phyloP scores from a whole-genome alignment of 1,140 invertebrate genomes.

The Zaprionus ornatus region DNA sequence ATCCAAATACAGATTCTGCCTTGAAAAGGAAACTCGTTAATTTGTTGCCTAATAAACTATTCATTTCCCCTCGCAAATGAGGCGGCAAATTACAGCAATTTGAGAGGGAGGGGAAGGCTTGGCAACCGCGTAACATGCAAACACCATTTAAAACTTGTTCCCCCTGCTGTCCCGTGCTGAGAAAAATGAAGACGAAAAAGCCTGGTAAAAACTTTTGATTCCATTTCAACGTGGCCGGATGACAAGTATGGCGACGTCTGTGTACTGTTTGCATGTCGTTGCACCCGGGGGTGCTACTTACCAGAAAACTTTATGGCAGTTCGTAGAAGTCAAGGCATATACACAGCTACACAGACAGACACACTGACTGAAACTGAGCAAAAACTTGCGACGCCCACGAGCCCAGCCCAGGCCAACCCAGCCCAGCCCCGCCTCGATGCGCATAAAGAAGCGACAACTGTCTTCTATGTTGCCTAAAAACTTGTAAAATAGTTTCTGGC shows the following conservation, averaged over 20 bases:
- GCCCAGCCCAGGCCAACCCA: background rate
- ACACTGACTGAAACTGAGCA: slow-evolving; percentile 3
- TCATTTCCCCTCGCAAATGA: slow-evolving; percentile 48
- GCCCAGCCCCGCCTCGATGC: background rate
- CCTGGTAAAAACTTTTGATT: slow-evolving; percentile 66
- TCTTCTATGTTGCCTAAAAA: slow-evolving; percentile 63
- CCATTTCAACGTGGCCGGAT: slow-evolving; percentile 64
- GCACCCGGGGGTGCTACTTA: slow-evolving; percentile 69
- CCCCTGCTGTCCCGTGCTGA: slow-evolving; percentile 23
- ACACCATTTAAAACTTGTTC: slow-evolving; percentile 79
- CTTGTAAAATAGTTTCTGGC: slow-evolving; percentile 69
- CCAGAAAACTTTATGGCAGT: slow-evolving; percentile 69
- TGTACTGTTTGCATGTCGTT: slow-evolving; percentile 55
- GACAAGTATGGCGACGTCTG: slow-evolving; percentile 67
- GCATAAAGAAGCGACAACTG: slow-evolving; percentile 42
- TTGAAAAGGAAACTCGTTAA: background rate
- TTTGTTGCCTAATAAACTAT: slow-evolving; percentile 36
- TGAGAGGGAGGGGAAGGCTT: slow-evolving; percentile 27
- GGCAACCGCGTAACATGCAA: slow-evolving; percentile 70
- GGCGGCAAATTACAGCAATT: slow-evolving; percentile 65
- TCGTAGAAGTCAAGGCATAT: slow-evolving; percentile 49
- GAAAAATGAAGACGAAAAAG: slow-evolving; percentile 14
- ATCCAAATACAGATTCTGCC: background rate
- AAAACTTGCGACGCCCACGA: slow-evolving; percentile 28
- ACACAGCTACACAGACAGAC: background rate